Base-by-base conservation (phyloP, 2,113 vertebrate species). In the Muscicapa adusta region DNA sequence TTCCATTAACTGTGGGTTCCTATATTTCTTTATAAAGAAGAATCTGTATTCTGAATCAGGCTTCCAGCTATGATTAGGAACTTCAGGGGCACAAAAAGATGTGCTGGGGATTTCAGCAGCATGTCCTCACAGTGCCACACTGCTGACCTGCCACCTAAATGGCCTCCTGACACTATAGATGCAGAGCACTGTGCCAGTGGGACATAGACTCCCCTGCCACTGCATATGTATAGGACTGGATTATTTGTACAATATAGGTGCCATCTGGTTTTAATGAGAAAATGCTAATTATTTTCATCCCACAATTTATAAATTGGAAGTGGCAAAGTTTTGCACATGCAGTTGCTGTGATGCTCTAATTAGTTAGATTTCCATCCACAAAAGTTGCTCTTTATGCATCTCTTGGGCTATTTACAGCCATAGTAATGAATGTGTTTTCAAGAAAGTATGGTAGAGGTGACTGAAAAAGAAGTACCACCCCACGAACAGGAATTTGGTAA, bases 51-150 rank as follows among this genome's bases (percentile, higher is more conserved):
- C 31, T 54, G 24, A 66, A 71, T 38, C 19, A 45, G 51, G 8
- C 43, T 58, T 83, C 51, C 57, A 78, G 25, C 29, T 84, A 4
- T 34, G 33, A 22, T 51, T 71, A 47, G 57, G 60, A 80, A 31
- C 18, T 66, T 57, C 13, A 61, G 25, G 34, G 11, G 2, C 47
- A 61, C 6, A 26, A 26, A 54, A 82, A 54, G 29, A 42, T 54
- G 70, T 38, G 38, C 68, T 86, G 48, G 23, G 8, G 67, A 13
- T 47, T 63, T 88, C 33, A 80, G 51, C 42, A 70, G 40, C 28
- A 17, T 18, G 6, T 81, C 33, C n/a, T 85, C 4, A 2, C 26
- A 26, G 63, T 20, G 14, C 34, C 58, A 36, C 0, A 0, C 34
- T 5, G 3, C 63, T 88, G n/a, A 33, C 26, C 47, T 79, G 47